These are phyloP conservation scores for Mastomys natalensis DNA, from an alignment of 2,113 vertebrate species.

Conservation along the genomic window DNA sequence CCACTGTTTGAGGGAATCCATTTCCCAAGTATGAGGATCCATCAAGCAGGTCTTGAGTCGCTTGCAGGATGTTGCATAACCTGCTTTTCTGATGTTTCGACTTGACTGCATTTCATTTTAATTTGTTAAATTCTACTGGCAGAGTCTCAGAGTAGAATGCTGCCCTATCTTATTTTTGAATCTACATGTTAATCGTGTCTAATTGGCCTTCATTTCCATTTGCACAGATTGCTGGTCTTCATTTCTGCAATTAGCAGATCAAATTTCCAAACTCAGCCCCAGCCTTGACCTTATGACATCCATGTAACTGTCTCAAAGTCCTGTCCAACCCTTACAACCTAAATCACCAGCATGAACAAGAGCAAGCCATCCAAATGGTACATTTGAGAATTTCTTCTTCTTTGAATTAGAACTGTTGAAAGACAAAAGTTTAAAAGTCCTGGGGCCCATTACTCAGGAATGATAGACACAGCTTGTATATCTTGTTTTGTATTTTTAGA, in stretches of 20 bases:
- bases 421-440: constrained; percentile 10
- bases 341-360: neutral
- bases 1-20: constrained; percentile 8
- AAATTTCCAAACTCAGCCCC: constrained; percentile 69
- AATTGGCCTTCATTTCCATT: constrained; percentile 82
- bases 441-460: neutral
- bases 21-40: constrained; percentile 37
- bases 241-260: constrained; percentile 77
- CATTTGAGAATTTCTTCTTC: constrained; percentile 5
- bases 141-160: constrained; percentile 81
- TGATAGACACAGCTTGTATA: neutral
- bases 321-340: constrained; percentile 16
- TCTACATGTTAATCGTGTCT: constrained; percentile 81
- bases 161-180: constrained; percentile 82
- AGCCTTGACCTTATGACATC: constrained; percentile 62
- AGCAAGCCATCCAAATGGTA: neutral
- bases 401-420: constrained; percentile 17
- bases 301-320: constrained; percentile 52
- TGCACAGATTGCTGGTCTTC: constrained; percentile 55
- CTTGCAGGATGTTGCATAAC: constrained; percentile 77
- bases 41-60: constrained; percentile 68
- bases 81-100: constrained; percentile 79
- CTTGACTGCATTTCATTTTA: constrained; percentile 82
- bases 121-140: constrained; percentile 82
- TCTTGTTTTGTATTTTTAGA: neutral